Evolutionary conservation across 2,113 vertebrate genomes (phyloP), one percentile per base, ranked within the genome.

Genomic region (Prolemur simus): DNA sequence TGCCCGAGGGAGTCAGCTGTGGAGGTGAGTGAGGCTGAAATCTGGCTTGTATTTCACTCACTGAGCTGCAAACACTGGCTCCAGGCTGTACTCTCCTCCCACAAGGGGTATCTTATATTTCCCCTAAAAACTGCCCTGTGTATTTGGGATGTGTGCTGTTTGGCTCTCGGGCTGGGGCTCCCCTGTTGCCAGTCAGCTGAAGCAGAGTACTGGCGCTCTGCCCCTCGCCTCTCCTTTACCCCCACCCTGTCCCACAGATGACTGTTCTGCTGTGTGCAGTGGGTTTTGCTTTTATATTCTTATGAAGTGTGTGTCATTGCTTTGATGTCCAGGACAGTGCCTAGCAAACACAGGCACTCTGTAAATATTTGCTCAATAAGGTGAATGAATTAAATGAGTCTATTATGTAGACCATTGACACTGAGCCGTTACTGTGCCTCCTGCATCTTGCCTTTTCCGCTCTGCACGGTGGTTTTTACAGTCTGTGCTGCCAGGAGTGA

Each of bases 191-290:
- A 45, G 1, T 54, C 10, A 23, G 32, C 20, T 39, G 34, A 21
- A 23, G 63, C 63, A 20, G 5, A 84, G 81, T 2, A 25, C 29
- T 9, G 56, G 54, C 17, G 42, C 2, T 29, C 3, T 1, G 7
- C 49, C 34, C 17, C 17, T 20, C 20, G 13, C 15, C 60, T 14
- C 54, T 39, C 9, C 47, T 45, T 25, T 4, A 17, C 10, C 32
- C 1, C 27, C 8, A 1, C 7, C 29, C 32, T 8, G 2, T 9
- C 8, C 23, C 54, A 10, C 8, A 63, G 23, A 5, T 9, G 2
- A 69, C 29, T 20, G 3, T 34, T 39, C 12, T 56, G 32, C 56
- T 37, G 82, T 54, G 29, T 32, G 32, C 8, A 49, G 32, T 39
- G 27, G 27, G 20, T 23, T 21, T 21, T 39, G n/a, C 45, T 68